A percentile compares a stretch with the other conserved stretches of the same genome.
phyloP scores from a whole-genome alignment of 2,113 vertebrate species.

The Alligator mississippiensis region DNA sequence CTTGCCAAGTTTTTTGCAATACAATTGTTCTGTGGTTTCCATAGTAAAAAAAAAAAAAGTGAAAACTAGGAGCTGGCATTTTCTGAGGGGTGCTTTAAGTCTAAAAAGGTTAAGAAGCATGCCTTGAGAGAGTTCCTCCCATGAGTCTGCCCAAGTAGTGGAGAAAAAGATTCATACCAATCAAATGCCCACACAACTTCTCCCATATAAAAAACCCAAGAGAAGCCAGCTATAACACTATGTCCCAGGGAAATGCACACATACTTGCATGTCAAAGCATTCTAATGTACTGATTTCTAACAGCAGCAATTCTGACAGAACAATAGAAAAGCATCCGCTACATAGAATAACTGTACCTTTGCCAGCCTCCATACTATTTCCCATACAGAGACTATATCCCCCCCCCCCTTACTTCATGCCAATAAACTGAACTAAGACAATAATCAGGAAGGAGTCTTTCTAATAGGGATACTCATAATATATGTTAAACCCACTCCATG shows the following conservation, averaged over 20 bases:
- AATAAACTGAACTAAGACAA: rapidly evolving
- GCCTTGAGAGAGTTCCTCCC: background rate
- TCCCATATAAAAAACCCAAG: background rate
- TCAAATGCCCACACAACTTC: background rate
- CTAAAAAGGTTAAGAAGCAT: too few relatives aligned
- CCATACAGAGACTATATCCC: background rate
- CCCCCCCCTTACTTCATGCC: background rate
- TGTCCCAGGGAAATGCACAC: background rate
- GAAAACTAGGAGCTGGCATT: too few relatives aligned
- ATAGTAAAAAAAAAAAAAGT: too few relatives aligned
- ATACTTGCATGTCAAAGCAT: background rate
- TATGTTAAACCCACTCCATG: background rate
- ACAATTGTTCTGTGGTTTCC: too few relatives aligned
- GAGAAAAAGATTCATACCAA: background rate
- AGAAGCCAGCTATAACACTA: conserved; percentile 1
- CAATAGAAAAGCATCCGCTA: rapidly evolving
- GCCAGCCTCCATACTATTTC: background rate
- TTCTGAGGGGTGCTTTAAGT: too few relatives aligned
- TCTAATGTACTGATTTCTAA: rapidly evolving
- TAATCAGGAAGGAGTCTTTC: background rate
- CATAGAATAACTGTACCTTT: rapidly evolving
- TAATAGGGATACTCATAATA: background rate
- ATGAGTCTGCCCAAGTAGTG: background rate
- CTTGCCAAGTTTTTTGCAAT: too few relatives aligned
- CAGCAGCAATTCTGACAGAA: background rate